Percentiles rank a stretch among this genome's conserved stretches.
Evolutionary conservation across 2,113 vertebrate genomes (phyloP).

Genomic region (Aspidoscelis tigris): DNA sequence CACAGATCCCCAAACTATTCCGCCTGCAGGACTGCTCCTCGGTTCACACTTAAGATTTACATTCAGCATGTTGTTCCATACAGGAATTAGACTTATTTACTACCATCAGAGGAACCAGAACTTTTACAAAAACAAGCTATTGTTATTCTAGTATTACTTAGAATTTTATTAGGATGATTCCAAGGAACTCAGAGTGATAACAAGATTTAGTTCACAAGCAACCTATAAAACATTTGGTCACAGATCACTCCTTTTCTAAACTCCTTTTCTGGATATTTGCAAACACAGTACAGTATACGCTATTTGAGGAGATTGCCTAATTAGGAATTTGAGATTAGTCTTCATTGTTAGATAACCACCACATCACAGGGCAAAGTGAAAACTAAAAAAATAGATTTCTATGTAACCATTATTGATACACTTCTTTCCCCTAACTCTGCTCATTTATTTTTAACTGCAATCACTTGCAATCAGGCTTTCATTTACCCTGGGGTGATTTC

Average conservation of each 20-base stretch:
- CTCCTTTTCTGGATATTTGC: background rate
- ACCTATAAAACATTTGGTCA: too few species aligned
- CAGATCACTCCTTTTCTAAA: background rate
- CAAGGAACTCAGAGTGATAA: too few species aligned
- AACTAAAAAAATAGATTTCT: background rate
- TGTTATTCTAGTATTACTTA: background rate
- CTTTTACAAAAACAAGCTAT: background rate
- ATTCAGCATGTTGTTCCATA: background rate
- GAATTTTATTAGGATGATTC: background rate
- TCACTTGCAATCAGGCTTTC: too few species aligned
- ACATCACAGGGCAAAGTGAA: background rate
- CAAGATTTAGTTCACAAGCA: too few species aligned
- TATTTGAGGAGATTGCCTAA: background rate
- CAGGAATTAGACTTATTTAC: background rate
- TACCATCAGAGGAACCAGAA: background rate
- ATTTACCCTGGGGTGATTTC: too few species aligned
- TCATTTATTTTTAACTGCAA: background rate
- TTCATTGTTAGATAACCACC: background rate
- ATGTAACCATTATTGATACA: background rate
- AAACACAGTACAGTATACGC: background rate
- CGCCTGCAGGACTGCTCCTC: too few species aligned
- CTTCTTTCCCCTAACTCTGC: background rate
- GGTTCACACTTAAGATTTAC: background rate
- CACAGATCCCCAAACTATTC: background rate
- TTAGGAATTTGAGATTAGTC: background rate